These are phyloP conservation scores for Enteromius fasciolatus DNA, from an alignment of 2,797 vertebrate genomes.

Conservation along the genomic window DNA sequence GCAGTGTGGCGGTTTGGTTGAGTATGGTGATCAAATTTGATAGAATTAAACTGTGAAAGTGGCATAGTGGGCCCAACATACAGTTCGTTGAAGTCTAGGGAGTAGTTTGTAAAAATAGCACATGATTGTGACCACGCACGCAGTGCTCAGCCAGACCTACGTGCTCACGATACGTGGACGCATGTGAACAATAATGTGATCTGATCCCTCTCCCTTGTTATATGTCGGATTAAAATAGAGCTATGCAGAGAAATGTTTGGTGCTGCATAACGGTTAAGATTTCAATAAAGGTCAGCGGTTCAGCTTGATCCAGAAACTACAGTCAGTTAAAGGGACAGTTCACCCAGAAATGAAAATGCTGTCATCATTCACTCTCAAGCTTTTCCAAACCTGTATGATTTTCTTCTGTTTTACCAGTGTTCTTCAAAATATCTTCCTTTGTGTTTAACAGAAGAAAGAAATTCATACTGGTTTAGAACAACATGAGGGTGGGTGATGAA, in stretches of 20 bases:
- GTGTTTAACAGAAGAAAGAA: background rate
- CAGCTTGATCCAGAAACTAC: background rate
- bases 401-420: background rate
- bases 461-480: background rate
- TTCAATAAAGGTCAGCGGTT: background rate
- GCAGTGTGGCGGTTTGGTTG: background rate
- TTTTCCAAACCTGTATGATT: background rate
- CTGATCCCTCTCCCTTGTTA: conserved; percentile 4
- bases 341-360: background rate
- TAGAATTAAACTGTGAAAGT: background rate
- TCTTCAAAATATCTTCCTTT: background rate
- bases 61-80: background rate
- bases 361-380: background rate
- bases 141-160: background rate
- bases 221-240: conserved; percentile 3
- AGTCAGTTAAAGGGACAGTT: background rate
- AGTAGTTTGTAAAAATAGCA: conserved; percentile 34
- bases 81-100: background rate
- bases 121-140: background rate
- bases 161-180: background rate
- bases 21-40: background rate
- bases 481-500: background rate
- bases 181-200: conserved; percentile 22
- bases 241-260: conserved; percentile 16
- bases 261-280: background rate